Base-by-base conservation (phyloP, 2,888 invertebrate species). In the Drosophila mimica region DNA sequence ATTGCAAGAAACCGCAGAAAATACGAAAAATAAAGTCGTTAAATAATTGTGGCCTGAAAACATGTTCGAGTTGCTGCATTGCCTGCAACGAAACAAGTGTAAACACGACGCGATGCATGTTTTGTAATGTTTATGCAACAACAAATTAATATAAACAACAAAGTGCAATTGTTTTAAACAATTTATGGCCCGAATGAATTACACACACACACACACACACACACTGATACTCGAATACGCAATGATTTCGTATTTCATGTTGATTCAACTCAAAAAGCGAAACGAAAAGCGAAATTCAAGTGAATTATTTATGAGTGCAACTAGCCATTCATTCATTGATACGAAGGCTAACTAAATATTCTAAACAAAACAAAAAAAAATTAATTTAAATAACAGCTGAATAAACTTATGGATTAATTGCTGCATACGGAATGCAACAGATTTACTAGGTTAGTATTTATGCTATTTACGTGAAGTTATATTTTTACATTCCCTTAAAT, bases 111-210 rank as follows among this genome's bases (percentile, higher is more conserved):
- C 71, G 67, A 71, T 79, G 76, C 77, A 81, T 62, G 59, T 82
- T 70, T 76, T 73, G 77, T 67, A 79, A 84, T 84, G 88, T 89
- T 84, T 87, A 83, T 78, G 81, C 84, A 87, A 64, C 67, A 60
- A 43, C 30, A 80, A n/a, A 51, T 25, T 46, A 25, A 46, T 25
- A 46, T 4, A 20, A 71, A 33, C 40, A 60, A 64, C 40, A 81
- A 57, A 62, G 33, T 88, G 67, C 71, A 89, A 70, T 84, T 85
- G 70, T 74, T 70, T 72, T 74, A 51, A 85, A 74, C 66, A 80
- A 67, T 88, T 76, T 74, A 73, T 76, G 72, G 60, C 76, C 76
- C 58, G 34, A 64, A 52, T 56, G 64, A 66, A 69, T 61, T 36
- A 33, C 13, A 46, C 25, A 65, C 51, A 49, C 57, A 46, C 25